phyloP scores from a whole-genome alignment of 2,888 invertebrate genomes.

The Ophioninae sp. region DNA sequence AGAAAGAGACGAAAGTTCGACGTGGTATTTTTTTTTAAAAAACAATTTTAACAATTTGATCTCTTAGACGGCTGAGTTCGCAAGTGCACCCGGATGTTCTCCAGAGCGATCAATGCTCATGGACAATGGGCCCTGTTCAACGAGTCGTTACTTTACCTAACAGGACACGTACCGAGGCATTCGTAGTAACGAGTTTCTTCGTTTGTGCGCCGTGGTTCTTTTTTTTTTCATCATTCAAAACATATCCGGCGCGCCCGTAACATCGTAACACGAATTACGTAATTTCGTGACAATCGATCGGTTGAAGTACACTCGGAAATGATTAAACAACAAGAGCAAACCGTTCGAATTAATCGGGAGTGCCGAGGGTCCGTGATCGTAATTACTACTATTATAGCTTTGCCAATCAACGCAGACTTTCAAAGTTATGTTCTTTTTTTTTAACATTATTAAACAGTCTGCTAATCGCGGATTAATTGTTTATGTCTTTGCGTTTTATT shows the following conservation, averaged over 20 bases:
- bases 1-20: neutral
- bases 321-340: constrained; percentile 4
- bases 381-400: neutral
- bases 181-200: constrained; percentile 39
- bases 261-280: constrained; percentile 33
- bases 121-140: constrained; percentile 56
- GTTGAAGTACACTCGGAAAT: constrained; percentile 37
- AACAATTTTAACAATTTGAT: constrained; percentile 28
- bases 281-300: constrained; percentile 42
- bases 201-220: constrained; percentile 12
- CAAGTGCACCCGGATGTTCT: constrained; percentile 52
- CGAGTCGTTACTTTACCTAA: constrained; percentile 45
- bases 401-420: neutral
- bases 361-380: constrained; percentile 8
- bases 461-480: no score
- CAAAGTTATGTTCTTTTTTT: neutral
- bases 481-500: no score
- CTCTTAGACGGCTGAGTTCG: constrained; percentile 19
- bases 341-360: constrained; percentile 35
- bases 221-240: constrained; percentile 13
- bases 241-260: constrained; percentile 42
- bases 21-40: neutral
- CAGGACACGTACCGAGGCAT: constrained; percentile 3
- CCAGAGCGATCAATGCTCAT: constrained; percentile 47
- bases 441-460: no score